Evolutionary conservation across 2,797 vertebrate species (phyloP), one percentile per base, ranked within the genome.

Genomic region (Pseudopleuronectes americanus): DNA sequence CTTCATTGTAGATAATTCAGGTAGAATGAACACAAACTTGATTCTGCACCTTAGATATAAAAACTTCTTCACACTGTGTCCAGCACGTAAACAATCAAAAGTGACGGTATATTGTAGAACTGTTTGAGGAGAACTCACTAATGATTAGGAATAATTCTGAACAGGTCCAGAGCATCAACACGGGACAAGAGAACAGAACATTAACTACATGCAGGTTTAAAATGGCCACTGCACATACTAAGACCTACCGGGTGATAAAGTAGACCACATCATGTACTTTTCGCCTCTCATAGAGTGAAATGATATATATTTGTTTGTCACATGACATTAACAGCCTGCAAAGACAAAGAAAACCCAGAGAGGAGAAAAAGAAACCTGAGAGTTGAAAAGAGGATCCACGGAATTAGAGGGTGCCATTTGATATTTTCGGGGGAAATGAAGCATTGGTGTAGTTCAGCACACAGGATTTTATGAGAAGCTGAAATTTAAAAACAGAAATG

Each of bases 341-440:
- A 80, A 84, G 64, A 80, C 65, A 85, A 88, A 84, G 58, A 76
- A 66, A 75, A 73, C 61, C 61, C 54, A 62, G 6, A 56, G 43
- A 51, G 13, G 55, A 36, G 53, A 52, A 57, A 66, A 43, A 63
- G 47, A 33, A 33, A 72, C 74, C 57, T 1, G 31, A 68, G 71
- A 82, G 70, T 74, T 63, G 64, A 64, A 55, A 36, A 79, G 31
- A 36, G 24, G 59, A 87, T 88, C 57, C 8, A 2, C 61, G 28
- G 28, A 31, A 31, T 31, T 7, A 31, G 28, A 31, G 28, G 28
- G 61, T 76, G 80, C 68, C 76, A 76, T 75, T 80, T 86, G 84
- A 88, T 76, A 87, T 89, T 88, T 89, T 74, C 19, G 7, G 28
- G 45, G 75, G 68, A 51, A 78, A 69, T 87, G 72, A 71, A 31